Evolutionary conservation across 2,797 vertebrate species (phyloP).

Genomic region (Myotis findleyi): DNA sequence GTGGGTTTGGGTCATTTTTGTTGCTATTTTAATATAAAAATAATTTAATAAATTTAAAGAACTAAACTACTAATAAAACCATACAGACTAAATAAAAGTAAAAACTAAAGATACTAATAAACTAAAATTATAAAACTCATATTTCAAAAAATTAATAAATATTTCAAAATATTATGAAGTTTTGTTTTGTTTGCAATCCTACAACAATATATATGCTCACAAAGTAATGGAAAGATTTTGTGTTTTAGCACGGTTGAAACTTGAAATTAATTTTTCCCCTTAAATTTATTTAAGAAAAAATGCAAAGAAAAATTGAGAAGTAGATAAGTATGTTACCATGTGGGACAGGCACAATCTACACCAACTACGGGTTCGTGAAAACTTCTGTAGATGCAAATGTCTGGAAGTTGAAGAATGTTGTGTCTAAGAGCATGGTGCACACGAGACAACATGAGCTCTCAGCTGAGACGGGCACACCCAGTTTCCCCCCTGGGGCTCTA

Average conservation of each 20-base stretch:
- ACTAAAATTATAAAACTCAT: not conserved
- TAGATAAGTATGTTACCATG: not conserved
- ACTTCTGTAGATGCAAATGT: fast-evolving
- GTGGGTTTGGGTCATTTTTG: not conserved
- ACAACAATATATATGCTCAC: not conserved
- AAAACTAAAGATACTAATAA: not conserved
- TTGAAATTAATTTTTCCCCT: not conserved
- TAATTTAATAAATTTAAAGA: not conserved
- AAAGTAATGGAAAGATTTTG: not conserved
- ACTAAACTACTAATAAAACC: not conserved
- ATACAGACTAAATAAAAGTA: not conserved
- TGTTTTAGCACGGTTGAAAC: not conserved
- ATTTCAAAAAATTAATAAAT: not conserved
- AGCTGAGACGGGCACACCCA: too few species aligned
- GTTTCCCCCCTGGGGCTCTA: not conserved
- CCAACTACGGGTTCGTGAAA: not conserved
- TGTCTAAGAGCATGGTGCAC: fast-evolving
- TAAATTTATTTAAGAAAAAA: not conserved
- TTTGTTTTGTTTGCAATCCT: not conserved
- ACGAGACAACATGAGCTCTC: not conserved
- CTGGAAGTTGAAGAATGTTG: not conserved
- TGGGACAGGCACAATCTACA: not conserved
- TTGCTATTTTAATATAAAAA: slow-evolving; percentile 33
- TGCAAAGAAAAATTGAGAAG: not conserved
- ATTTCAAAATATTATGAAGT: not conserved